A percentile compares a stretch with the other conserved stretches of the same genome.
phyloP scores from a whole-genome alignment of 2,888 invertebrate genomes.

The Ennomos fuscantarius region DNA sequence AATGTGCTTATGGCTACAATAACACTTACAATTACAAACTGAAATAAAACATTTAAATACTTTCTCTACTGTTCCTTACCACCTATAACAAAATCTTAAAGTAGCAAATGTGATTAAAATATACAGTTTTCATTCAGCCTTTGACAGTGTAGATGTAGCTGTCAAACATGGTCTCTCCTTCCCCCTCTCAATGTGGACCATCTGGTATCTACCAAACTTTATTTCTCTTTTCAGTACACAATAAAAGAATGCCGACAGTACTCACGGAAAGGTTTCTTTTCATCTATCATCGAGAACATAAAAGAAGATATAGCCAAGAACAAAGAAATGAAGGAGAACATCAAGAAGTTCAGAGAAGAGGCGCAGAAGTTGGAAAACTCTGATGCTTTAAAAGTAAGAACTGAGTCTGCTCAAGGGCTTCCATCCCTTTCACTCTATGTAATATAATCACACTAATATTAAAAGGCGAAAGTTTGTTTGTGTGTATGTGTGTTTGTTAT shows the following conservation, averaged over 20 bases:
- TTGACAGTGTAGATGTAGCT: no score
- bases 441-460: no score
- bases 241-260: slow-evolving; percentile 73
- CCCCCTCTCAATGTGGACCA: no score
- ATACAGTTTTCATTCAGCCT: background rate
- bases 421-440: no score
- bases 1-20: no score
- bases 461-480: no score
- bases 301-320: slow-evolving; percentile 97
- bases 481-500: no score
- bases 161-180: no score
- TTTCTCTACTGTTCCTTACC: no score
- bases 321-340: slow-evolving; percentile 98
- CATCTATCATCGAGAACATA: slow-evolving; percentile 95
- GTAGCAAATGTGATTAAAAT: slow-evolving; percentile 6
- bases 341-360: slow-evolving; percentile 98
- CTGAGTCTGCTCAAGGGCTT: no score
- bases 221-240: slow-evolving; percentile 51
- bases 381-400: slow-evolving; percentile 91
- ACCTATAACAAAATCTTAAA: background rate
- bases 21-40: no score
- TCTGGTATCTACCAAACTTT: background rate
- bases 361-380: slow-evolving; percentile 98
- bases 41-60: no score
- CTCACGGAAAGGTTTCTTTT: slow-evolving; percentile 90